A percentile compares a stretch with the other conserved stretches of the same genome.
Evolutionary conservation across 2,797 vertebrate species (phyloP).

Genomic region (Sylvilagus floridanus): DNA sequence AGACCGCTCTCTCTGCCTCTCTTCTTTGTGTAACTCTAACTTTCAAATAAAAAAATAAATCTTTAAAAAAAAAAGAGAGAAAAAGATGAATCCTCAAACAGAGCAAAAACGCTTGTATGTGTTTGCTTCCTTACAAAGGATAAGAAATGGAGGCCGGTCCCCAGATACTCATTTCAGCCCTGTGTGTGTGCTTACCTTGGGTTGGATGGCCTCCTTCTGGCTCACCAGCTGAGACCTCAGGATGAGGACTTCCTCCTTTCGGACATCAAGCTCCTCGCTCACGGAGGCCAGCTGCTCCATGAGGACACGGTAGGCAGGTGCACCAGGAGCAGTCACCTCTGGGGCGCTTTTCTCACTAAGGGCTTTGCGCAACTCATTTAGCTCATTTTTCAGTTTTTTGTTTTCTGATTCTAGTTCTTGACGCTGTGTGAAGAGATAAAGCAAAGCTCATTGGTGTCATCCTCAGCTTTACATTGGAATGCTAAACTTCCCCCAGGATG

Average conservation of each 20-base stretch:
- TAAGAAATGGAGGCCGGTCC: background rate
- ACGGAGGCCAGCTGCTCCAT: conserved; percentile 96
- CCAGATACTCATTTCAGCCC: background rate
- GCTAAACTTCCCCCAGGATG: background rate
- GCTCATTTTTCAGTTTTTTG: conserved; percentile 97
- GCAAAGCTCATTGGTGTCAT: conserved; percentile 10
- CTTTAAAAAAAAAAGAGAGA: background rate
- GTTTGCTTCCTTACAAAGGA: background rate
- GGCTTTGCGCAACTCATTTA: conserved; percentile 95
- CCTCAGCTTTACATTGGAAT: background rate
- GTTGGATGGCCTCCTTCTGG: conserved; percentile 97
- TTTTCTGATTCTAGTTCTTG: conserved; percentile 99
- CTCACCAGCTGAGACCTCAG: conserved; percentile 97
- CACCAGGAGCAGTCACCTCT: conserved; percentile 92
- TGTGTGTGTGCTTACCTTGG: conserved; percentile 91
- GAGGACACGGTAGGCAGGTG: conserved; percentile 95
- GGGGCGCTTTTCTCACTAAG: conserved; percentile 91
- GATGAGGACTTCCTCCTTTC: conserved; percentile 99
- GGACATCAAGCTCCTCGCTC: conserved; percentile 97
- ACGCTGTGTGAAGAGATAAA: conserved; percentile 89
- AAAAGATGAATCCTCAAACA: background rate
- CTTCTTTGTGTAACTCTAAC: too few species aligned
- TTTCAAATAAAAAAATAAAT: too few species aligned
- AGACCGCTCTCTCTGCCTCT: too few species aligned
- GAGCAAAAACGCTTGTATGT: background rate